Percentiles rank a stretch among this genome's conserved stretches.
phyloP scores from a whole-genome alignment of 1,140 invertebrate species.

The Tetramorium simillimum region DNA sequence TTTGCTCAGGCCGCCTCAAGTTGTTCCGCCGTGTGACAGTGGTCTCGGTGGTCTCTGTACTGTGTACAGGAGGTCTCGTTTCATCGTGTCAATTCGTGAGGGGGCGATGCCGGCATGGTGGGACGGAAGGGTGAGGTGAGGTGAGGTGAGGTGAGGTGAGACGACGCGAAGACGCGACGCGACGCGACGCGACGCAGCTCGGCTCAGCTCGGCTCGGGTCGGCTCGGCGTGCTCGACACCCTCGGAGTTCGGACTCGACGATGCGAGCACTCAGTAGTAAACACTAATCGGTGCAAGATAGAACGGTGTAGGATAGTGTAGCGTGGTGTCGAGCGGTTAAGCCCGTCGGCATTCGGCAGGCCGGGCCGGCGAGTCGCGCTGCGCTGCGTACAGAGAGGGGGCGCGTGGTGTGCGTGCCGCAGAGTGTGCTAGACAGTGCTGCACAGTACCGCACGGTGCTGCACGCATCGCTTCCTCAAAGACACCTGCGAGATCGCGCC shows the following conservation, averaged over 20 bases:
- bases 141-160: background rate
- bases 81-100: too few species aligned
- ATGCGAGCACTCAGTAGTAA: slow-evolving; percentile 68
- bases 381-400: too few species aligned
- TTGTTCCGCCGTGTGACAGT: too few species aligned
- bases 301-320: background rate
- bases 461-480: background rate
- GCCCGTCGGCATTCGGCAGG: background rate
- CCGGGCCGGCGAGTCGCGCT: background rate
- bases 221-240: slow-evolving; percentile 4
- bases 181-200: background rate
- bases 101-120: too few species aligned
- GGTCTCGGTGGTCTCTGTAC: too few species aligned
- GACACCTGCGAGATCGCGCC: background rate
- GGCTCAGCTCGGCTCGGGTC: slow-evolving; percentile 23
- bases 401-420: too few species aligned
- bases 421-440: too few species aligned
- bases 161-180: background rate
- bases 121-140: background rate
- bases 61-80: too few species aligned
- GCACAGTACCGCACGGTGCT: too few species aligned
- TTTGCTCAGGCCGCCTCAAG: too few species aligned
- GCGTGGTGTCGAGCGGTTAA: too few species aligned
- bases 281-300: slow-evolving; percentile 64
- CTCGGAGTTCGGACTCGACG: background rate